phyloP scores from a whole-genome alignment of 2,797 vertebrate species.

The Psittacula echo region DNA sequence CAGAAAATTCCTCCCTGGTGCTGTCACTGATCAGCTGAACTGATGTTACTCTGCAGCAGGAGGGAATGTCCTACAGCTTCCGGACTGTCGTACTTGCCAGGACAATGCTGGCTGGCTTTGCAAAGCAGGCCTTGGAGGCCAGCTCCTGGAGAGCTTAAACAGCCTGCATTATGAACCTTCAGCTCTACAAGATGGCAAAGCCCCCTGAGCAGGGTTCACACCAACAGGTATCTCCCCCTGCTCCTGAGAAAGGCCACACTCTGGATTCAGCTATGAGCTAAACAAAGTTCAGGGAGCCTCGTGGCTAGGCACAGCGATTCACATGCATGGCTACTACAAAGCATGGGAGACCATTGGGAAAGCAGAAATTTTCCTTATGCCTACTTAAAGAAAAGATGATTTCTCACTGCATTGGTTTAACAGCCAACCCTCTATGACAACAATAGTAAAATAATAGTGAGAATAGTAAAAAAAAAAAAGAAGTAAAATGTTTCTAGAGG shows the following conservation, averaged over 20 bases:
- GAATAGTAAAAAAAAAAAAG: not conserved
- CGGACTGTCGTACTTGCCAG: not conserved
- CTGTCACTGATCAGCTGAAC: slow-evolving; percentile 11
- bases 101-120: not conserved
- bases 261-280: not conserved
- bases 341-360: accelerated
- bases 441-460: not conserved
- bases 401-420: not conserved
- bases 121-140: not conserved
- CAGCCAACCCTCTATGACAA: not conserved
- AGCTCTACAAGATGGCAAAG: not conserved
- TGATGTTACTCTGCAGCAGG: not conserved
- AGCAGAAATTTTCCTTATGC: not conserved
- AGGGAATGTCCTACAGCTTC: not conserved
- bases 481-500: not conserved
- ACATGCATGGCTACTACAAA: not conserved
- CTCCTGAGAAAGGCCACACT: not conserved
- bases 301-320: accelerated
- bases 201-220: not conserved
- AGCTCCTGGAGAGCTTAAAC: not conserved
- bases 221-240: not conserved
- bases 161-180: not conserved
- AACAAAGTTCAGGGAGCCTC: not conserved
- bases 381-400: not conserved
- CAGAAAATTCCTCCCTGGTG: slow-evolving; percentile 38